Base-by-base conservation (phyloP, 2,113 vertebrate genomes). In the Illadopsis cleaveri region DNA sequence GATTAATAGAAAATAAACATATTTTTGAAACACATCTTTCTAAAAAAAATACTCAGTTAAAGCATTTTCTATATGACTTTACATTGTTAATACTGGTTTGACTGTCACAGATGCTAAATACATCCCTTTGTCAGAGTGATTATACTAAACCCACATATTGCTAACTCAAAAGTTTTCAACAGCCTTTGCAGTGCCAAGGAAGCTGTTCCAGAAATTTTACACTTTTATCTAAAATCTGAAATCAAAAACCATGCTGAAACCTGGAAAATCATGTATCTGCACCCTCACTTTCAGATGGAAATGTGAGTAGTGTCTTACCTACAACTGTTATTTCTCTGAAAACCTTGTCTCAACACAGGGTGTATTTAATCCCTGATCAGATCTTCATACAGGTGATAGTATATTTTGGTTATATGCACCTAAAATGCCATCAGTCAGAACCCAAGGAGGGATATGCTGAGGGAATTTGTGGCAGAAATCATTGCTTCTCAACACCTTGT, bases 41-140 rank as follows among this genome's bases (percentile, higher is more conserved):
- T 13, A 0, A 0, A 35, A 15, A 72, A 56, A 28, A 45, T 0
- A 38, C 1, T 25, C 23, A n/a, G 23, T n/a, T 47, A 10, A 77
- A 68, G 5, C 20, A 33, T 50, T 45, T 71, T 47, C 44, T 71
- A 0, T 33, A 3, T 25, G 30, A 20, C 40, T 70, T 40, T 78
- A 7, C 40, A 28, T 27, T 40, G 48, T 28, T 61, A 78, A 78
- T 33, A 44, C 9, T 31, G 10, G 24, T 70, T 84, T 78, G 42
- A 33, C 38, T 20, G 40, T 57, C 45, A n/a, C 30, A 62, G 42
- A 14, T 54, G 35, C 45, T 40, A 28, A 10, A 31, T 35, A 68
- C 0, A 1, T 33, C 10, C 18, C 37, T 86, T 89, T 48, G n/a
- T 24, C 37, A n/a, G 6, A 9, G 47, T 48, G 42, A 53, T 53